Base-by-base conservation (phyloP, 2,888 invertebrate species). In the Temnothorax rugatulus region DNA sequence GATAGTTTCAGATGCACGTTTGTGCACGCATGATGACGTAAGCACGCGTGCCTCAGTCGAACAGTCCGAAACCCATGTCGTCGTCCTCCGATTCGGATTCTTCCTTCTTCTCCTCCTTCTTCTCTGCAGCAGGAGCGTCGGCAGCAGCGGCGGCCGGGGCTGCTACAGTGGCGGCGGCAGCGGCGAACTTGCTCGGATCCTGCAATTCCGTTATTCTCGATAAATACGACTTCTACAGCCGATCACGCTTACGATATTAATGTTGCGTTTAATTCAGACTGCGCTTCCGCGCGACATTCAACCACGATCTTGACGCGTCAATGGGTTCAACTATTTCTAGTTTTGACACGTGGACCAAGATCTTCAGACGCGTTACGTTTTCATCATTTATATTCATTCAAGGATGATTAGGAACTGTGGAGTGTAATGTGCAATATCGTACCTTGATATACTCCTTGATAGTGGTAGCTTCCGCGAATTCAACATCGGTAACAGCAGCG, bases 11-110 rank as follows among this genome's bases (percentile, higher is more conserved):
- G 50, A 52, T 7, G 59, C 21, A 69, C n/a, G 21, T 71, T 34
- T n/a, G 11, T 8, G 41, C 73, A 74, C 21, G 69, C 50, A 66
- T 15, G 69, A 66, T 15, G 69, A n/a, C 8, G 15, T 25, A 50
- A 47, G 47, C 69, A 52, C 59, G 66, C 47, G 66, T 59, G 54
- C 61, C 91, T 96, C 98, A 98, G 95, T 98, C 98, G 94, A 98
- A 98, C 38, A 98, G 97, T 95, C 99, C 99, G 95, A 99, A 99
- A 95, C 99, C 99, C 99, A 99, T 99, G 95, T 99, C 99, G 92
- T 99, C 99, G 93, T 97, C 97, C 90, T 98, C 98, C 87, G 97
- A 97, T 94, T 97, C 97, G 8, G 97, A 96, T 84, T 97, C 98
- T 93, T 98, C 96, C 90, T 96, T 96, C 93, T 96, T 95, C 83